Percentiles rank a stretch among this genome's conserved stretches.
Evolutionary conservation across 2,797 vertebrate species (phyloP).

Genomic region (Labroides dimidiatus): DNA sequence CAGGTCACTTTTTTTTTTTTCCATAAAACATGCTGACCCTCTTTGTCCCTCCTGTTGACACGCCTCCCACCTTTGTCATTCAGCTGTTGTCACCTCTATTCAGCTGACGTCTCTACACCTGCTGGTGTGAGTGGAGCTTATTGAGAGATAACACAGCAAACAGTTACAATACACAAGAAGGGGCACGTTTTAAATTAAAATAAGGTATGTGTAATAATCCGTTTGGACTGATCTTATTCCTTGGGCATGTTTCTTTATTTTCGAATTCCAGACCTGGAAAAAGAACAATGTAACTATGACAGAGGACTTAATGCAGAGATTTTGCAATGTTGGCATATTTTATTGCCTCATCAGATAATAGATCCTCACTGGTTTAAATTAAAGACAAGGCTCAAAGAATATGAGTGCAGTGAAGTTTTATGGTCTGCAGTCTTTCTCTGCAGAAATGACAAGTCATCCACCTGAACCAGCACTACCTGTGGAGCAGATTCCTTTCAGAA

Average conservation of each 20-base stretch:
- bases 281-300: constrained; percentile 54
- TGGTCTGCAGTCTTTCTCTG: constrained; percentile 12
- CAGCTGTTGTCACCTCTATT: constrained; percentile 12
- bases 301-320: neutral
- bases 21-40: constrained; percentile 8
- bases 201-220: neutral
- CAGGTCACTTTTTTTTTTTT: constrained; percentile 15
- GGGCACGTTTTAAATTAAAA: neutral
- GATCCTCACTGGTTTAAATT: neutral
- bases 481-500: constrained; percentile 17
- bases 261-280: constrained; percentile 56
- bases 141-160: constrained; percentile 42
- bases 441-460: constrained; percentile 15
- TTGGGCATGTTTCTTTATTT: neutral
- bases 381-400: neutral
- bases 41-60: constrained; percentile 48
- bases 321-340: neutral
- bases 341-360: neutral
- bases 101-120: constrained; percentile 30
- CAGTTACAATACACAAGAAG: constrained; percentile 57
- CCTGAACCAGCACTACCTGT: constrained; percentile 16
- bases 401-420: neutral
- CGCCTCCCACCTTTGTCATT: constrained; percentile 2
- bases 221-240: neutral
- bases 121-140: constrained; percentile 32